Evolutionary conservation across 2,797 vertebrate genomes (phyloP), one percentile per base, ranked within the genome.

Genomic region (Coreius guichenoti): DNA sequence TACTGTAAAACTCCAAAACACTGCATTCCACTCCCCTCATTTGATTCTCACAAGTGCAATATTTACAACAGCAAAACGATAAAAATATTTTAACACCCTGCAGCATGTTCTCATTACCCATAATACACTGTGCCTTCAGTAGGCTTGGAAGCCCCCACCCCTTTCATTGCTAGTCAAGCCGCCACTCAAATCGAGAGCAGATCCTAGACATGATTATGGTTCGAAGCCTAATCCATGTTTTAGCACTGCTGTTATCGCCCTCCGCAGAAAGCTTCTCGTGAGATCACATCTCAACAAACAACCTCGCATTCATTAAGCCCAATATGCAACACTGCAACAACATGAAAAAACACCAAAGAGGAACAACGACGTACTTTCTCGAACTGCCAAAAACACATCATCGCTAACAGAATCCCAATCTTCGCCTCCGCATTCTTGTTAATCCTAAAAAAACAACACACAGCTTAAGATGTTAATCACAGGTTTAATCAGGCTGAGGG

Each of bases 391-490:
- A 80, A 85, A 58, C 68, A 63, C 39, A 80, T 51, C 56, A 80
- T 80, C 33, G 16, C 77, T 80, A 80, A 49, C 31, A 54, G 43
- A 80, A 74, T 74, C n/a, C 8, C 11, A 85, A 74, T 85, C 77
- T 63, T 80, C 43, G 17, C 77, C 77, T 74, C 54, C 49, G 16
- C 31, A 26, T 74, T 73, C 56, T 74, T 73, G 54, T 85, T 85
- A 80, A 85, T 85, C 67, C 39, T 45, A 54, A 63, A 72, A 72
- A 80, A 80, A 85, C 75, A 85, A 85, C 67, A 61, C 14, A 11
- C n/a, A 43, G 54, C 68, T 80, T 85, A 80, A 80, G 77, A 80
- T 85, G 84, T 74, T 85, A 85, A 85, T 85, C 77, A 31, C 76
- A 73, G 54, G 84, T 85, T 85, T 85, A 85, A 80, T 73, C 65